Evolutionary conservation across 2,797 vertebrate genomes (phyloP).

Genomic region (Sebastes steindachneri): DNA sequence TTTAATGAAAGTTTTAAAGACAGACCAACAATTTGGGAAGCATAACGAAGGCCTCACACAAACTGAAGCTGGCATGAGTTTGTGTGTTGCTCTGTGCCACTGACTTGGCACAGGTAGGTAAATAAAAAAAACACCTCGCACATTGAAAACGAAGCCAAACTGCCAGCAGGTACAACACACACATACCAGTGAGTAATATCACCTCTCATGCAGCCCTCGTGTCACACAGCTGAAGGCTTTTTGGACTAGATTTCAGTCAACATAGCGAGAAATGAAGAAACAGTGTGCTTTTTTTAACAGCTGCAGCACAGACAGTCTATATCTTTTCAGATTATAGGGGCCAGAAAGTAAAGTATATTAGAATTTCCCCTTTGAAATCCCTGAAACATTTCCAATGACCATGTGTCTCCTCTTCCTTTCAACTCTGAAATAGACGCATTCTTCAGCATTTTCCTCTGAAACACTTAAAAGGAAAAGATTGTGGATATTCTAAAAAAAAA

Average conservation of each 20-base stretch:
- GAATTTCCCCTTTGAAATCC: conserved; percentile 47
- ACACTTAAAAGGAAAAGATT: background rate
- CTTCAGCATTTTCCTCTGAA: conserved; percentile 1
- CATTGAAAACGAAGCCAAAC: conserved; percentile 29
- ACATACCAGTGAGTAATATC: conserved; percentile 23
- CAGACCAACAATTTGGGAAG: background rate
- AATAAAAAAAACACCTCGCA: conserved; percentile 40
- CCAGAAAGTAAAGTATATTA: conserved; percentile 31
- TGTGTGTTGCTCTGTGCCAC: background rate
- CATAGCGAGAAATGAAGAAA: conserved; percentile 19
- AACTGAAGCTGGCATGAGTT: background rate
- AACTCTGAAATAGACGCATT: background rate
- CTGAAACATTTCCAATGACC: conserved; percentile 38
- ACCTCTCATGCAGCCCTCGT: background rate
- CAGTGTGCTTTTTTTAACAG: conserved; percentile 42
- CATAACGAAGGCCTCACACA: background rate
- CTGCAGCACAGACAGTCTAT: conserved; percentile 56
- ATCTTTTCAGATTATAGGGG: conserved; percentile 32
- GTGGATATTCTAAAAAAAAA: background rate
- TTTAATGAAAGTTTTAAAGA: background rate
- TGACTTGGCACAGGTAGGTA: conserved; percentile 24
- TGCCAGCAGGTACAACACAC: conserved; percentile 12
- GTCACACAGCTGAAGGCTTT: conserved; percentile 22
- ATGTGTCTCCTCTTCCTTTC: conserved; percentile 20
- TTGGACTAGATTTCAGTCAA: conserved; percentile 18